Base-by-base conservation (phyloP, 2,113 vertebrate species). In the Trogon surrucura region DNA sequence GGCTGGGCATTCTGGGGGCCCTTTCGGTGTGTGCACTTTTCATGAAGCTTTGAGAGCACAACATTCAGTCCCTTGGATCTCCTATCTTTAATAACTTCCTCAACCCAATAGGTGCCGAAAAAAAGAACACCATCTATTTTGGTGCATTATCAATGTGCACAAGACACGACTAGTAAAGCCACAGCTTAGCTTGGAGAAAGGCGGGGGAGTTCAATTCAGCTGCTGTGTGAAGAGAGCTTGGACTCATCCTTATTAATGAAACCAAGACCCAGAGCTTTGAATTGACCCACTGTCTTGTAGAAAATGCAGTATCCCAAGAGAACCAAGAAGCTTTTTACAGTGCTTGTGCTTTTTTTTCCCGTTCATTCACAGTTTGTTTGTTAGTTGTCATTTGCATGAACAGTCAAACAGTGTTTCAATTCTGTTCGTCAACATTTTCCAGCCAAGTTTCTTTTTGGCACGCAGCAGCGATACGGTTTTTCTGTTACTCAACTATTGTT, bases 291-390 rank as follows among this genome's bases (percentile, higher is more conserved):
- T 94, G 80, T 89, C 80, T 90, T 65, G 54, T 70, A 89, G 92
- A 94, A 79, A 92, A 92, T 45, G 57, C 61, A 19, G 23, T n/a
- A 65, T 95, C 93, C 82, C 90, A 21, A 44, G 92, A 87, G 91
- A 89, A 64, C 38, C 17, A 17, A 61, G 72, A 51, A 72, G 88
- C 85, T 92, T 89, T 91, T 94, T 72, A 78, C 56, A 72, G 50
- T 61, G 80, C 73, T 69, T 80, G 45, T 84, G 85, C 73, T 72
- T 77, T 91, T 89, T 41, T 41, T 41, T 36, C 36, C 64, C 79
- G 54, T 74, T 96, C 93, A 69, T 93, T 97, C 95, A 94, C 79
- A 93, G 88, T 92, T 93, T 96, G 88, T 95, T 93, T 90, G 93
- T 96, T 94, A 93, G 85, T 71, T 91, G 95, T 95, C 85, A 89